A percentile compares a stretch with the other conserved stretches of the same genome.
These are phyloP conservation scores for Gadopsis marmoratus DNA, from an alignment of 2,797 vertebrate species.

Conservation along the genomic window DNA sequence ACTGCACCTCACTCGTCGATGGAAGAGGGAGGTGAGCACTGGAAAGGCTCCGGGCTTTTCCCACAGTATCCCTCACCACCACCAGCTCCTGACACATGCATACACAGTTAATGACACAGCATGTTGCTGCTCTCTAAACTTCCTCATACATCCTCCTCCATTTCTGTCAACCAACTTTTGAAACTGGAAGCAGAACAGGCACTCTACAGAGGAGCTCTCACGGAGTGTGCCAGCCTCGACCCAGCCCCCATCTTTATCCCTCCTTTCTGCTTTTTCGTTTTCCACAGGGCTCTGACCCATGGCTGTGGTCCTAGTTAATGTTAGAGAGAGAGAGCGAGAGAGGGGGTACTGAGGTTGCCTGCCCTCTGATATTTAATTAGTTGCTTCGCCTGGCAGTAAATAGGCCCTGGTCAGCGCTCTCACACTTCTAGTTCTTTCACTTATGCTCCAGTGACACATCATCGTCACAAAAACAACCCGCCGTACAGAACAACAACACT, in stretches of 20 bases:
- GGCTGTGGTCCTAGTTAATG: conserved; percentile 48
- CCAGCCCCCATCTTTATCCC: not conserved
- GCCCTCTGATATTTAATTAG: conserved; percentile 64
- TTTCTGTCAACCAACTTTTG: conserved; percentile 10
- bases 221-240: not conserved
- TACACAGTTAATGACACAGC: conserved; percentile 68
- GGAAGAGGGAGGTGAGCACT: conserved; percentile 75
- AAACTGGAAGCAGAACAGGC: not conserved
- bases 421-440: conserved; percentile 24
- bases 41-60: conserved; percentile 76
- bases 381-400: conserved; percentile 69
- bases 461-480: conserved; percentile 29
- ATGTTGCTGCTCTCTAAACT: conserved; percentile 45
- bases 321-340: conserved; percentile 24
- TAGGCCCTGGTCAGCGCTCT: conserved; percentile 43
- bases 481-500: conserved; percentile 19
- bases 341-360: conserved; percentile 29
- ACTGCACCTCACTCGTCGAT: conserved; percentile 84
- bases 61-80: conserved; percentile 64
- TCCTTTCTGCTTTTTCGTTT: conserved; percentile 13
- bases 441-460: conserved; percentile 41
- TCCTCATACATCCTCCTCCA: not conserved
- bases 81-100: conserved; percentile 51
- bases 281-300: conserved; percentile 39
- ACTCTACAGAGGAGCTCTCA: not conserved